Base-by-base conservation (phyloP, 1,140 invertebrate genomes). In the Drosophila ambigua region DNA sequence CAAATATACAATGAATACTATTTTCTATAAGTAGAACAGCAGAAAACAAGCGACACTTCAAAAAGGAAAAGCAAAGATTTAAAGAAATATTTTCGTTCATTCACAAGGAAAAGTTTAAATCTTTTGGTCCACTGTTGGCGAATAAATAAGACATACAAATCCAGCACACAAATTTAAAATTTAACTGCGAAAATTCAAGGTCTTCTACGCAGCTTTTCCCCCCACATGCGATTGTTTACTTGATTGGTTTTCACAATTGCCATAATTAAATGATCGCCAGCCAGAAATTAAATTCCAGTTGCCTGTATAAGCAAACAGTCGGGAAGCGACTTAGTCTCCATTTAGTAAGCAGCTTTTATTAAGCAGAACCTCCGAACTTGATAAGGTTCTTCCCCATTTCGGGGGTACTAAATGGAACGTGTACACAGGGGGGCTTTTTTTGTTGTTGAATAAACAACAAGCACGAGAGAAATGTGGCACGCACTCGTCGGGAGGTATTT, bases 221-320 rank as follows among this genome's bases (percentile, higher is more conserved):
- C 31, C 52, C 20, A 39, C 51, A 69, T 66, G 55, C 52, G 49
- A 64, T 74, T 87, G 66, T 87, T 82, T 87, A 74, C 66, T 49
- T 44, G 39, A 75, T 45, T 68, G 13, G 39, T 75, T 78, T 74
- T 69, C 83, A 79, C 75, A 88, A 74, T 87, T 78, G 50, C 53
- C 75, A 76, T 76, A 78, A 85, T 81, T 81, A 81, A 85, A 68
- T 13, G 23, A 26, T 16, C 49, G 20, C 49, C 24, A 31, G 11
- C 24, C 5, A 62, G 45, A 59, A 59, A 65, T 54, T 9, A 43
- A 51, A 41, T 24, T 48, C 23, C 24, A 20, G 41, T 52, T 16
- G 5, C 11, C 11, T 43, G 26, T 39, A 44, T 2, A 35, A 51
- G 20, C 20, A 28, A 31, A 35, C 31, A 35, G 31, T 3, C 8